Conservation (phyloP, 2,888 invertebrate species). For the Drosophila buzzatii region DNA sequence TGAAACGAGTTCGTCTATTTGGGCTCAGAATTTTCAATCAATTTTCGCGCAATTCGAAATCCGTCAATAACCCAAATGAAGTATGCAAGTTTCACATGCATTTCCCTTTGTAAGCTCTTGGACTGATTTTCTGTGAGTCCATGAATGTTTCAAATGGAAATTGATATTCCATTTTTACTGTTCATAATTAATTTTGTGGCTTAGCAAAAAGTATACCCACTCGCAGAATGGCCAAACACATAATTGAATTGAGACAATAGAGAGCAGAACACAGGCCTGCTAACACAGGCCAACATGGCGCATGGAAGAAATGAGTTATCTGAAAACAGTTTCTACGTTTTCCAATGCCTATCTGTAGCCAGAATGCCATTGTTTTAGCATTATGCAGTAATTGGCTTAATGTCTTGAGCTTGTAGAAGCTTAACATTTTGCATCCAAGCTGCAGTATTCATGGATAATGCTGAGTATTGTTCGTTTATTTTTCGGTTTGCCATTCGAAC, state of each 20-base stretch:
- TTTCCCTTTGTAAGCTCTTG: neutral
- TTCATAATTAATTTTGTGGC: neutral
- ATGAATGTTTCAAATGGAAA: neutral
- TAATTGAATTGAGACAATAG: neutral
- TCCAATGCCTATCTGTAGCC: neutral
- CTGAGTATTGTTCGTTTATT: too few relatives aligned
- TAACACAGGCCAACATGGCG: neutral
- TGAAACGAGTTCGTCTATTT: neutral
- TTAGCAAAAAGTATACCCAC: too few relatives aligned
- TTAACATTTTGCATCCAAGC: too few relatives aligned
- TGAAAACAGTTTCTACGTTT: neutral
- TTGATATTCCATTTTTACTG: neutral
- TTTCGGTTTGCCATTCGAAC: too few relatives aligned
- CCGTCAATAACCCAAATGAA: too few relatives aligned
- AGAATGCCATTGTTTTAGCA: neutral
- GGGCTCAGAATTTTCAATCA: neutral
- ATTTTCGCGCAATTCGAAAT: neutral
- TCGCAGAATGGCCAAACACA: neutral
- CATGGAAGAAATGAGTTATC: neutral
- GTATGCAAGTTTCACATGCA: neutral
- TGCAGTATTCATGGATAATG: too few relatives aligned
- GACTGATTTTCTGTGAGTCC: too few relatives aligned
- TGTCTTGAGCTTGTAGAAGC: too few relatives aligned
- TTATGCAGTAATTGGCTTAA: too few relatives aligned
- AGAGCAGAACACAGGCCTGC: neutral